Evolutionary conservation across 1,140 invertebrate species (phyloP).

Genomic region (Acromyrmex charruanus): DNA sequence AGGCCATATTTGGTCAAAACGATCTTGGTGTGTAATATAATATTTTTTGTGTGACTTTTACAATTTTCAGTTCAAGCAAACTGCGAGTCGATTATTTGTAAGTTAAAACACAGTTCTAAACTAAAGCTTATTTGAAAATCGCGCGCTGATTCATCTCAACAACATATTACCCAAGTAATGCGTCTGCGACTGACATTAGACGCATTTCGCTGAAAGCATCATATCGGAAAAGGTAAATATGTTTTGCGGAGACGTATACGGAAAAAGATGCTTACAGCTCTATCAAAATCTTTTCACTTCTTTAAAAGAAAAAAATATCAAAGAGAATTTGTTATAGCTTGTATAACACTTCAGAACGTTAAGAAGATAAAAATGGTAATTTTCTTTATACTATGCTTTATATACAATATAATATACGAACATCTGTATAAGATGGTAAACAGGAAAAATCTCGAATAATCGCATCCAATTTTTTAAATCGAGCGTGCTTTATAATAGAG

Average conservation of each 20-base stretch:
- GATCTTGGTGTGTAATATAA: too few relatives aligned
- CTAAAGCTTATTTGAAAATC: background rate
- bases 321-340: constrained; percentile 11
- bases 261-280: background rate
- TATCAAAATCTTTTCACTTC: constrained; percentile 33
- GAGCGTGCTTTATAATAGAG: background rate
- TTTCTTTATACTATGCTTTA: background rate
- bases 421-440: background rate
- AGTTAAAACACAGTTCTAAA: too few relatives aligned
- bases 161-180: constrained; percentile 1
- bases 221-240: constrained; percentile 37
- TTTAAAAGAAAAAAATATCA: constrained; percentile 34
- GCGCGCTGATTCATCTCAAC: background rate
- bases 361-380: constrained; percentile 13
- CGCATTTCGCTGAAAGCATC: constrained; percentile 27
- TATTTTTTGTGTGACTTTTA: too few relatives aligned
- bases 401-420: background rate
- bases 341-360: constrained; percentile 5
- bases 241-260: constrained; percentile 19
- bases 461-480: background rate
- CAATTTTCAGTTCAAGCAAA: too few relatives aligned
- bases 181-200: constrained; percentile 45
- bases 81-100: too few relatives aligned
- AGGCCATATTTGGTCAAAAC: too few relatives aligned
- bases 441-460: background rate